These are phyloP conservation scores for Grantiella picta DNA, from an alignment of 2,113 vertebrate species.

Conservation along the genomic window DNA sequence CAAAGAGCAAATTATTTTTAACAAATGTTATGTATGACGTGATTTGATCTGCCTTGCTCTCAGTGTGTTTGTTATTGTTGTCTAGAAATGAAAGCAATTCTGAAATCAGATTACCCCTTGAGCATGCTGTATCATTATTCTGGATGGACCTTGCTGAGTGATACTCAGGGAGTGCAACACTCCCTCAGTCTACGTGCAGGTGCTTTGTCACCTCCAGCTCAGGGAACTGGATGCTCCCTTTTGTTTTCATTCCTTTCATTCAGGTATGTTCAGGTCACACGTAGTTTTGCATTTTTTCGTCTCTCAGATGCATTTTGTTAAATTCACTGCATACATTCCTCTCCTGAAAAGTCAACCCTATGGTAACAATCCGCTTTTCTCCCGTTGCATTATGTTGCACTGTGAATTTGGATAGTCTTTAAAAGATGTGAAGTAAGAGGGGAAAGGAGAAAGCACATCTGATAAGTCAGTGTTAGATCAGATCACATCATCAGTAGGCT, in stretches of 20 bases:
- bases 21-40: accelerated
- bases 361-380: not conserved
- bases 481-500: not conserved
- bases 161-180: not conserved
- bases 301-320: not conserved
- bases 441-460: not conserved
- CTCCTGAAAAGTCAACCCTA: not conserved
- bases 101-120: not conserved
- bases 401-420: not conserved
- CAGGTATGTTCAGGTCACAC: accelerated
- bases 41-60: not conserved
- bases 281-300: not conserved
- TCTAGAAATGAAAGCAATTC: not conserved
- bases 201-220: not conserved
- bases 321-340: not conserved
- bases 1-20: not conserved
- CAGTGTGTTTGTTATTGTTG: not conserved
- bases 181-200: accelerated
- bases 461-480: not conserved
- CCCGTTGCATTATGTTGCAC: not conserved
- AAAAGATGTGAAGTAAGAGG: not conserved
- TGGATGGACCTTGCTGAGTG: not conserved
- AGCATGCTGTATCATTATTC: not conserved
- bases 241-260: not conserved
- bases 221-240: not conserved